These are phyloP conservation scores for Neoarius graeffei DNA, from an alignment of 2,113 vertebrate genomes.

Conservation along the genomic window DNA sequence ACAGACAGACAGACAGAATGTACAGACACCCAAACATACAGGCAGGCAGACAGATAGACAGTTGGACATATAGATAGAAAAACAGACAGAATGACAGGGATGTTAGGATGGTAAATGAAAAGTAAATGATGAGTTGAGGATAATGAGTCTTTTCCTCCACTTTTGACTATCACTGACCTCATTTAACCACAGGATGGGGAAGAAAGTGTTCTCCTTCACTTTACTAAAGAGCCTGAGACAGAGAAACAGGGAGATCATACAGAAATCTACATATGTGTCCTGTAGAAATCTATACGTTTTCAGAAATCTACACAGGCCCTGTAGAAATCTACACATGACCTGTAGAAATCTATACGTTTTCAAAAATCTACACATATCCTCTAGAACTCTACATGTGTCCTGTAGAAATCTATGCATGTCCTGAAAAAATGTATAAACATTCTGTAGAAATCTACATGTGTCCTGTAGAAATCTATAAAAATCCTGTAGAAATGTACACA, in stretches of 20 bases:
- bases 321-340: not conserved
- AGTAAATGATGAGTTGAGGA: not conserved
- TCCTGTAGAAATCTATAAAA: not conserved
- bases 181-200: slow-evolving; percentile 91
- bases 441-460: not conserved
- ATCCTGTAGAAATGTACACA: not conserved
- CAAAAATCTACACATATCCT: not conserved
- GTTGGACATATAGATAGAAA: too few relatives aligned
- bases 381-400: not conserved
- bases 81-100: too few relatives aligned
- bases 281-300: not conserved
- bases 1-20: not conserved
- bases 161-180: slow-evolving; percentile 77
- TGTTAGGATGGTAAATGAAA: not conserved
- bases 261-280: not conserved
- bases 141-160: not conserved
- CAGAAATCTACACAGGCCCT: not conserved
- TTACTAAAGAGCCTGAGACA: slow-evolving; percentile 77
- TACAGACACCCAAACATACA: not conserved
- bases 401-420: not conserved
- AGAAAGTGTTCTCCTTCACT: slow-evolving; percentile 74
- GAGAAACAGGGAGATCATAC: slow-evolving; percentile 15
- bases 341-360: not conserved
- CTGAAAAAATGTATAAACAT: not conserved
- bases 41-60: too few relatives aligned